A percentile compares a stretch with the other conserved stretches of the same genome.
Conservation (phyloP, 53 echinoderm and acorn worm species). For the Arbacia lixula region DNA sequence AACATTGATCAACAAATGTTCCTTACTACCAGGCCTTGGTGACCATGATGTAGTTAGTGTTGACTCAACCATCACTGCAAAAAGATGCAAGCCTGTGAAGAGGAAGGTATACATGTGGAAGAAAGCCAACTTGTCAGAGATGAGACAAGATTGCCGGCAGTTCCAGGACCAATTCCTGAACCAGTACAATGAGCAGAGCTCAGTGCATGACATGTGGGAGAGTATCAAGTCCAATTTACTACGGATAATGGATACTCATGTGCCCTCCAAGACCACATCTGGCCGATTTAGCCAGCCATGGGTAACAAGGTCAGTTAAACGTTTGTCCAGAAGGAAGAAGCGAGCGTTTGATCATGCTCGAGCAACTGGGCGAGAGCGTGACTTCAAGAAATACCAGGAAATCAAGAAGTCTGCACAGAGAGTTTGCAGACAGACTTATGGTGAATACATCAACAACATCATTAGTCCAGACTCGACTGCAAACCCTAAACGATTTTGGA, state of each 20-base stretch:
- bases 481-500: slow-evolving; percentile 57
- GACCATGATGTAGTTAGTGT: slow-evolving; percentile 22
- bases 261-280: slow-evolving; percentile 45
- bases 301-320: slow-evolving; percentile 25
- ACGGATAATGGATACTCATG: neutral
- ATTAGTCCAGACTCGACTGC: neutral
- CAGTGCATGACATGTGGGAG: slow-evolving; percentile 46
- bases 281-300: slow-evolving; percentile 29
- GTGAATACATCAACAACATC: slow-evolving; percentile 42
- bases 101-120: slow-evolving; percentile 36
- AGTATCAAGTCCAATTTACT: neutral
- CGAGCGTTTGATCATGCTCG: slow-evolving; percentile 1
- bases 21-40: slow-evolving; percentile 13
- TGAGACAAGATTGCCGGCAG: neutral
- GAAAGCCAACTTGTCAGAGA: neutral
- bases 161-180: slow-evolving; percentile 13
- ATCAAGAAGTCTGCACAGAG: slow-evolving; percentile 13
- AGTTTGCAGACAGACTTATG: slow-evolving; percentile 6
- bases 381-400: slow-evolving; percentile 6
- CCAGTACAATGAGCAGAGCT: neutral
- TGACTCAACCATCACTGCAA: neutral
- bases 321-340: slow-evolving; percentile 33
- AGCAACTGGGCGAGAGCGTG: neutral
- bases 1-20: slow-evolving; percentile 22
- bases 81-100: slow-evolving; percentile 28